Percentiles rank a stretch among this genome's conserved stretches.
Conservation (phyloP, 2,888 invertebrate genomes). For the Gasteruption jaculator region DNA sequence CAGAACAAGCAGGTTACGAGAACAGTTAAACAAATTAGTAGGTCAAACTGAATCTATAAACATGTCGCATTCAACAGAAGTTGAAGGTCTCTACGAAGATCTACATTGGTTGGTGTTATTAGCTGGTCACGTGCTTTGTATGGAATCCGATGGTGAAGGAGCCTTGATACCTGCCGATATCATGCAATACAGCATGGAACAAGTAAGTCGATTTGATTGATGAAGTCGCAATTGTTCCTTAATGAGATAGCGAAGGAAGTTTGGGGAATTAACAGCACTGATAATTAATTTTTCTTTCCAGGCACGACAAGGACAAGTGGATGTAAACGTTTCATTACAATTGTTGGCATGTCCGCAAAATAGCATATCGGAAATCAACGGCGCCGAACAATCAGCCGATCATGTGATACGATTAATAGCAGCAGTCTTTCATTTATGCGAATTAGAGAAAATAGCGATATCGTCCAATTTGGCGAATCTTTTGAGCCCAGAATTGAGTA, state of each 20-base stretch:
- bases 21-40: conserved; percentile 46
- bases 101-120: conserved; percentile 86
- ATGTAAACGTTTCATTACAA: conserved; percentile 53
- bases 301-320: conserved; percentile 37
- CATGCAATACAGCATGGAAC: conserved; percentile 60
- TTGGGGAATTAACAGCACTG: not conserved
- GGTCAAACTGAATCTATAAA: conserved; percentile 27
- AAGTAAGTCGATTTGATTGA: conserved; percentile 40
- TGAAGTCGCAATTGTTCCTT: not conserved
- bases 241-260: conserved; percentile 3
- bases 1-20: conserved; percentile 58
- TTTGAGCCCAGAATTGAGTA: conserved; percentile 76
- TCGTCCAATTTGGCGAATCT: conserved; percentile 63
- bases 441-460: conserved; percentile 70
- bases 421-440: conserved; percentile 69
- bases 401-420: conserved; percentile 61
- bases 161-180: conserved; percentile 65
- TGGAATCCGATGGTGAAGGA: conserved; percentile 65
- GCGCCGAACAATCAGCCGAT: conserved; percentile 39
- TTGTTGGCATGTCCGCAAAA: conserved; percentile 53
- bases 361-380: conserved; percentile 38
- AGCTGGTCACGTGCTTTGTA: conserved; percentile 63
- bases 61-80: conserved; percentile 37
- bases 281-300: conserved; percentile 17
- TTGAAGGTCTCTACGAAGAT: conserved; percentile 77